Evolutionary conservation across 1,140 invertebrate species (phyloP), one percentile per base, ranked within the genome.

Genomic region (Drosophila nannoptera): DNA sequence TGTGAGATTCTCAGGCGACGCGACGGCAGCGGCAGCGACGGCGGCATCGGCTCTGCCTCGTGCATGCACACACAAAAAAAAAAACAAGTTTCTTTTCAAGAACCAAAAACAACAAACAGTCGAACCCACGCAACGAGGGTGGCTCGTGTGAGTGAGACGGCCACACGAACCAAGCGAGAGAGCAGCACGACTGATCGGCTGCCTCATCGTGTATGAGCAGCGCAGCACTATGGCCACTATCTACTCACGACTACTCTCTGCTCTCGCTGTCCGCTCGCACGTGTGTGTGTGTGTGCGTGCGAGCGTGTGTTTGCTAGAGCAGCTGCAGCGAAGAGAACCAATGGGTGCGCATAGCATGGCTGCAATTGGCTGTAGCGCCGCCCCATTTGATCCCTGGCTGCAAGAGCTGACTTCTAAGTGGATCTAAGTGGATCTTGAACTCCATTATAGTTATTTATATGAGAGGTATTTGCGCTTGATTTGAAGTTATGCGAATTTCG

Each of bases 1-100:
- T 84, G 71, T 86, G 81, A 86, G 81, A 86, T 87, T 86, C 77
- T 87, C 78, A 59, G 50, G 56, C 55, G 31, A 65, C 42, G 53
- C 48, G 31, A 32, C 31, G 32, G 32, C 43, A 22, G 36, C 64
- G 16, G 45, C 48, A 45, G n/a, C 58, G 53, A 52, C 50, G 46
- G 50, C 54, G 29, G 8, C 29, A 40, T 11, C 65, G 40, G 40
- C 54, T 62, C 56, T 54, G 62, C 68, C 9, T 46, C 45, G 50
- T 59, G 49, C 53, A 43, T 50, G 49, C 64, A 67, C 58, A 69
- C 35, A 48, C 68, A 75, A 64, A 68, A 70, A 73, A 60, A 69
- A n/a, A 82, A 84, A 84, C 87, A 42, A 74, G 72, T 87, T 87
- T 78, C 62, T 60, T 61, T 61, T 46, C 43, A 67, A 40, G 80